Evolutionary conservation across 2,113 vertebrate species (phyloP).

Genomic region (Hemiprocne comata): DNA sequence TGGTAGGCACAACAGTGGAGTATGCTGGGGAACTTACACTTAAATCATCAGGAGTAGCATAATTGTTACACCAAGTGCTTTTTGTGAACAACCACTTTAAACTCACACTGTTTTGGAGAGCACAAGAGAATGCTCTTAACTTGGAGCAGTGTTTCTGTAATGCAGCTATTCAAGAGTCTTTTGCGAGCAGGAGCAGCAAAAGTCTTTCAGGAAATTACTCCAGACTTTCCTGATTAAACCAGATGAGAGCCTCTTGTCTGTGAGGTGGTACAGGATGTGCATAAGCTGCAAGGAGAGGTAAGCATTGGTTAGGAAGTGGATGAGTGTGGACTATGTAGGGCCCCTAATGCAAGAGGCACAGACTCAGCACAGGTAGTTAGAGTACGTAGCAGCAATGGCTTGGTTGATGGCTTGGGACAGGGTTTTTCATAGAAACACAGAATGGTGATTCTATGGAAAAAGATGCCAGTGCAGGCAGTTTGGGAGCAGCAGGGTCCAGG

Average conservation of each 20-base stretch:
- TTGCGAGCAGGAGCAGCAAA: neutral
- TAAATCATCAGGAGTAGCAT: neutral
- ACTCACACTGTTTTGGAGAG: neutral
- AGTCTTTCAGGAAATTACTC: neutral
- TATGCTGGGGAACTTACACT: neutral
- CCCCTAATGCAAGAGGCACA: neutral
- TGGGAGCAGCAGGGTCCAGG: neutral
- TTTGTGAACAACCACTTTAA: neutral
- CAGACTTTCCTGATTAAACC: neutral
- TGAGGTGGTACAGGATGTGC: neutral
- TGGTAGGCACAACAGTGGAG: neutral
- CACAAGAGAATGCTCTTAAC: neutral
- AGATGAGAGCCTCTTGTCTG: neutral
- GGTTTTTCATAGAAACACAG: neutral
- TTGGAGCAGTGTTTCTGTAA: neutral
- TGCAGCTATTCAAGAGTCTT: neutral
- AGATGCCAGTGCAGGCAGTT: too few species aligned
- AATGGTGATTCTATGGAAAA: too few species aligned
- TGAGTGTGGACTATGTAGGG: accelerated
- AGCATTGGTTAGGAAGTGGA: neutral
- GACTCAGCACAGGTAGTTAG: neutral
- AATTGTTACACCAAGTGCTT: neutral
- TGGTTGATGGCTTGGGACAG: neutral
- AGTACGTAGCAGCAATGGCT: neutral
- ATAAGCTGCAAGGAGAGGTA: neutral